Percentiles rank a stretch among this genome's conserved stretches.
These are phyloP conservation scores for Hirtodrosophila alboralis DNA, from an alignment of 2,888 invertebrate species.

Conservation along the genomic window DNA sequence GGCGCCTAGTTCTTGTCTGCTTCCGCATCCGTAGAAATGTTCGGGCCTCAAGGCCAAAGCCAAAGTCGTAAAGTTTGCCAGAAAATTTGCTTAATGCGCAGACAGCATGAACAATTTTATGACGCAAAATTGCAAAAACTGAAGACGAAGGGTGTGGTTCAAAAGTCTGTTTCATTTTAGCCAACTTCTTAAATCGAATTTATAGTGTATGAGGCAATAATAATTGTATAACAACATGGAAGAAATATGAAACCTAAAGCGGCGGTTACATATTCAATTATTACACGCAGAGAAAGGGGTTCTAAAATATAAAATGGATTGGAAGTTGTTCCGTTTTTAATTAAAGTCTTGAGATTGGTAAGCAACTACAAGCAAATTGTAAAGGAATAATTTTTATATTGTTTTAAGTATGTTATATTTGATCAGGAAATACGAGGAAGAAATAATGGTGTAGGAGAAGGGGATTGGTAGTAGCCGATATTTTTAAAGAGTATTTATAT, in stretches of 20 bases:
- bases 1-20: slow-evolving; percentile 47
- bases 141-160: not conserved
- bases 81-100: slow-evolving; percentile 62
- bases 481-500: too few relatives aligned
- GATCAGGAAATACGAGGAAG: too few relatives aligned
- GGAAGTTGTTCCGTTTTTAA: too few relatives aligned
- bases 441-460: too few relatives aligned
- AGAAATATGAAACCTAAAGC: slow-evolving; percentile 5
- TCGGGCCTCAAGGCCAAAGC: slow-evolving; percentile 37
- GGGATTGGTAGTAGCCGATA: too few relatives aligned
- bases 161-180: not conserved
- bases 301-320: too few relatives aligned
- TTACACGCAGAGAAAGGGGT: too few relatives aligned
- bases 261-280: slow-evolving; percentile 4
- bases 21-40: slow-evolving; percentile 25
- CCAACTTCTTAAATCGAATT: not conserved
- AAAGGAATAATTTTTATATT: too few relatives aligned
- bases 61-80: slow-evolving; percentile 64
- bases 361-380: too few relatives aligned
- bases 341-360: too few relatives aligned
- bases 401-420: too few relatives aligned
- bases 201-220: slow-evolving; percentile 11
- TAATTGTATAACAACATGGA: slow-evolving; percentile 26
- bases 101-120: slow-evolving; percentile 42
- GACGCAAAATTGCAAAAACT: slow-evolving; percentile 5